phyloP scores from a whole-genome alignment of 1,140 invertebrate species.

The Drosophila saltans region DNA sequence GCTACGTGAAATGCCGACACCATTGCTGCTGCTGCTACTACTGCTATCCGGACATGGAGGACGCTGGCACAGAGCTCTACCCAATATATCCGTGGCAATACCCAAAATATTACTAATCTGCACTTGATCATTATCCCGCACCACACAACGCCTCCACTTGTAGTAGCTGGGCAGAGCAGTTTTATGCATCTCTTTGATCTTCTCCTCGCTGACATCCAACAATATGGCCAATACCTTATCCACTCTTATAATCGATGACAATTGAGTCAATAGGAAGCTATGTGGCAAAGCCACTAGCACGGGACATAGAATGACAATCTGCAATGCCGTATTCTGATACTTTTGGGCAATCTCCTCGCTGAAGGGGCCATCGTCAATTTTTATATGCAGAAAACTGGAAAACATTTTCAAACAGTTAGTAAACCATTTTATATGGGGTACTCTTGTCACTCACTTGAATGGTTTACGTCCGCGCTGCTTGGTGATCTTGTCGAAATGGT shows the following conservation, averaged over 20 bases:
- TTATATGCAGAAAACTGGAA: conserved; percentile 88
- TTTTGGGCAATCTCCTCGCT: conserved; percentile 84
- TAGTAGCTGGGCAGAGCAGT: conserved; percentile 88
- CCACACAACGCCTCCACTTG: conserved; percentile 90
- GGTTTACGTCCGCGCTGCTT: conserved; percentile 89
- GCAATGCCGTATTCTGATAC: conserved; percentile 87
- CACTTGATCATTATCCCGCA: conserved; percentile 90
- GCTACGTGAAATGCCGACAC: conserved; percentile 65
- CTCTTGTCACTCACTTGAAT: conserved; percentile 86
- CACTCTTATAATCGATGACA: conserved; percentile 87
- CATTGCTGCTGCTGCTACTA: conserved; percentile 30
- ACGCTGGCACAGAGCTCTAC: conserved; percentile 86
- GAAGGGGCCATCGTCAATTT: conserved; percentile 88
- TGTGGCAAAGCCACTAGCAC: conserved; percentile 87
- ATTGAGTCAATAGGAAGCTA: conserved; percentile 84
- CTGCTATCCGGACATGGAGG: conserved; percentile 82
- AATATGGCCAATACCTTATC: conserved; percentile 91
- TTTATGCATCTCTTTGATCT: conserved; percentile 86
- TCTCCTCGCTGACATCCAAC: conserved; percentile 88
- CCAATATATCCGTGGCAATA: conserved; percentile 89
- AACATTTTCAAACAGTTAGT: not conserved
- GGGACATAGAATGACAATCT: conserved; percentile 92
- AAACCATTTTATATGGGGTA: too few species aligned
- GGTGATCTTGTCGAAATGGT: conserved; percentile 92
- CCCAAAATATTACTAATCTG: conserved; percentile 92